Base-by-base conservation (phyloP, 2,113 vertebrate genomes). In the Pelmatolapia mariae region DNA sequence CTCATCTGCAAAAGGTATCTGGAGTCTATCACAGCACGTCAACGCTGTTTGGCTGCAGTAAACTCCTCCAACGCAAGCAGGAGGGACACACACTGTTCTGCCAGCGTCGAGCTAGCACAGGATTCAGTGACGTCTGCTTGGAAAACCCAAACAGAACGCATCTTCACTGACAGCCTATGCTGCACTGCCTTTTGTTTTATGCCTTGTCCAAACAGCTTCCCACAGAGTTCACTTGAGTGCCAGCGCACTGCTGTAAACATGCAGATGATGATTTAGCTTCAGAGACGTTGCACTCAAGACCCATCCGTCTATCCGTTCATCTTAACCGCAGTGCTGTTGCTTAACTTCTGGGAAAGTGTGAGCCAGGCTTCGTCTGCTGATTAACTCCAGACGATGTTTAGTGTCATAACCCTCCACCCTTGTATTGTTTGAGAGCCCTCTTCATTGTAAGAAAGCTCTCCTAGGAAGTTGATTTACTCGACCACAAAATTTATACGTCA, bases 151-250 rank as follows among this genome's bases (percentile, higher is more conserved):
- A 84, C 79, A 15, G 38, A 53, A 19, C 33, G n/a, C 85, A 16
- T 78, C 85, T 43, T 87, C 15, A 0, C 68, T 19, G 8, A 36
- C 29, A 43, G 18, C 29, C 1, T 10, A 31, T 3, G 13, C 76
- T 9, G 47, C 33, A 1, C 68, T 3, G 33, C 19, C 61, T 24
- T 92, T 76, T 86, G 80, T 85, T 88, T 92, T 63, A 92, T 81
- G 47, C 12, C 7, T 12, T 83, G 88, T 94, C 89, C 84, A 94
- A 93, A 95, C 85, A 92, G 68, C 38, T 81, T 91, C 66, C 18
- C 18, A 0, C 91, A 47, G 82, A 76, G 81, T 82, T 84, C 83
- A 2, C 84, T n/a, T 29, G 11, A 78, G 88, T 85, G 81, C 89
- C 90, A 68, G 31, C 24, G 2, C 66, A 2, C 40, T 4, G 59